Base-by-base conservation (phyloP, 2,113 vertebrate species). In the rabbit (Oryctolagus cuniculus) region DNA sequence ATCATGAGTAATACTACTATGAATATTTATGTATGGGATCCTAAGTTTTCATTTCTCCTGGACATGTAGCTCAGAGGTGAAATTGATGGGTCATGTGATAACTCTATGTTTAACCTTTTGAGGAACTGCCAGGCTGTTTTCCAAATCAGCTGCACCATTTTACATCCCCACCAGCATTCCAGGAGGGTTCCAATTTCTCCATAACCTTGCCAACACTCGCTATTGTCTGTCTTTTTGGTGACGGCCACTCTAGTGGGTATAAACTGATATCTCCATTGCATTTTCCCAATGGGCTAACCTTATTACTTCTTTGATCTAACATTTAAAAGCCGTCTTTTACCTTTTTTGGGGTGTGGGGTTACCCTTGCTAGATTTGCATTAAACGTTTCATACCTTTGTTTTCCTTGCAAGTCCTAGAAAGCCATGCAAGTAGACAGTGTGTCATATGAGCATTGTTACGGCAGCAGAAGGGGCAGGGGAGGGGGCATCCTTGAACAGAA, bases 271-370 rank as follows among this genome's bases (percentile, higher is more conserved):
- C 89, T 93, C 69, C 86, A 51, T 93, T 78, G 16, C 72, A 90
- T 92, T 93, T 96, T 19, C 16, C 85, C 73, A 53, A 84, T 21
- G 2, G 51, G 55, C 77, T 87, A 93, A 38, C 17, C 87, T 81
- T 74, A 67, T 53, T 89, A 51, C 44, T 51, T 77, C 69, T 86
- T 89, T 29, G 51, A 69, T 90, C 63, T 91, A 80, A 84, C 67
- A 74, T 87, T 81, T 94, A 77, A 91, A 53, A 90, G 8, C 16
- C 13, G 19, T 66, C 27, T 22, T 73, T 61, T 92, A 16, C 22
- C 6, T 95, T 36, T 73, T 17, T 22, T 84, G 81, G 27, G 67
- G 70, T 36, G 31, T 85, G 27, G 67, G 69, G 44, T 34, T 77
- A 34, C 31, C 4, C 31, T 51, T 38, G 12, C 49, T 89, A 58